Evolutionary conservation across 2,888 invertebrate species (phyloP).

Genomic region (Tuta absoluta): DNA sequence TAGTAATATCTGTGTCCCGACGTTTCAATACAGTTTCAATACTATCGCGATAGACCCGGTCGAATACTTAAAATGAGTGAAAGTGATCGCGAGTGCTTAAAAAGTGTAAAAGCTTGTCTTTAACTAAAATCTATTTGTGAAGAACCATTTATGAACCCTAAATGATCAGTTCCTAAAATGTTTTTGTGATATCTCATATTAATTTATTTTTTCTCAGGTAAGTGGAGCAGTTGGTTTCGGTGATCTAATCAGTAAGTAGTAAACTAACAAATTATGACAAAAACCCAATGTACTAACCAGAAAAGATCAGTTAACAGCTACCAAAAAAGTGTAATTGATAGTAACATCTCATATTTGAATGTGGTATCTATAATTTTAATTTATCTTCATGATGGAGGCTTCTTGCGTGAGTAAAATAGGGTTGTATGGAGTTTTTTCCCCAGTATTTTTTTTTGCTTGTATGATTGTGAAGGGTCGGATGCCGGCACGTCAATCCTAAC

Average conservation of each 20-base stretch:
- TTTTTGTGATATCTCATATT: neutral
- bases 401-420: neutral
- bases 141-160: too few relatives aligned
- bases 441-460: neutral
- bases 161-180: too few relatives aligned
- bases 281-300: too few relatives aligned
- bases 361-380: neutral
- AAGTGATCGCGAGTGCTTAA: too few relatives aligned
- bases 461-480: neutral
- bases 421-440: neutral
- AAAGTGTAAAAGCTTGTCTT: too few relatives aligned
- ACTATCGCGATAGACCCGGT: too few relatives aligned
- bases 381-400: neutral
- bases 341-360: neutral
- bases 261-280: neutral
- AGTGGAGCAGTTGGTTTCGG: neutral
- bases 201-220: neutral
- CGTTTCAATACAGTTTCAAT: too few relatives aligned
- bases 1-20: too few relatives aligned
- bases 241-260: neutral
- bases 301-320: neutral
- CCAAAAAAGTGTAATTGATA: conserved; percentile 7
- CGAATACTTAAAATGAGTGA: too few relatives aligned
- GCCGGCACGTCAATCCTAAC: neutral
- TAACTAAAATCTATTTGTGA: too few relatives aligned